A percentile compares a stretch with the other conserved stretches of the same genome.
These are phyloP conservation scores for Pseudochirops corinnae DNA, from an alignment of 2,797 vertebrate genomes.

Conservation along the genomic window DNA sequence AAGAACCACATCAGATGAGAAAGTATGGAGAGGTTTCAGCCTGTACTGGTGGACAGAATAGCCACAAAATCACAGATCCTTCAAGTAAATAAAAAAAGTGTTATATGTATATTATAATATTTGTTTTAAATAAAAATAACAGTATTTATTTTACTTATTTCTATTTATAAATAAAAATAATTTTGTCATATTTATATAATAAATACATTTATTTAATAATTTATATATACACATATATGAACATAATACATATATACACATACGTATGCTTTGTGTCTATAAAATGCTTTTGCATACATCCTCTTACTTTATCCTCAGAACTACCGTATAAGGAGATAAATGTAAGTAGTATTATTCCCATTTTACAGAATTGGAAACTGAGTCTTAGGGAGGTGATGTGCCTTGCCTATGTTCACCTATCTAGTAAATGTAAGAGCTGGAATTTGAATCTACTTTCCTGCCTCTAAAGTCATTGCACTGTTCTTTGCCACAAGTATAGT, in stretches of 20 bases:
- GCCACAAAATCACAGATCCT: background rate
- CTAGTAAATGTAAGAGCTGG: background rate
- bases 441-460: background rate
- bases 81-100: background rate
- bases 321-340: background rate
- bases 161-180: background rate
- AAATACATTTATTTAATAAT: background rate
- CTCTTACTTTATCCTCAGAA: background rate
- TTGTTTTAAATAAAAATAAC: background rate
- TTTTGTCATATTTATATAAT: background rate
- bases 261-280: background rate
- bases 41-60: background rate
- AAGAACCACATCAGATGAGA: background rate
- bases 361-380: background rate
- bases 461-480: background rate
- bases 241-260: background rate
- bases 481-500: background rate
- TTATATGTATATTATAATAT: background rate
- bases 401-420: background rate
- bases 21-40: background rate
- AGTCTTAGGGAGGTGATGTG: background rate
- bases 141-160: background rate
- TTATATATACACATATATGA: background rate
- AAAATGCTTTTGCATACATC: background rate
- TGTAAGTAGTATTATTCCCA: background rate